Evolutionary conservation across 2,797 vertebrate genomes (phyloP).

Genomic region (Silurus lanzhouensis): DNA sequence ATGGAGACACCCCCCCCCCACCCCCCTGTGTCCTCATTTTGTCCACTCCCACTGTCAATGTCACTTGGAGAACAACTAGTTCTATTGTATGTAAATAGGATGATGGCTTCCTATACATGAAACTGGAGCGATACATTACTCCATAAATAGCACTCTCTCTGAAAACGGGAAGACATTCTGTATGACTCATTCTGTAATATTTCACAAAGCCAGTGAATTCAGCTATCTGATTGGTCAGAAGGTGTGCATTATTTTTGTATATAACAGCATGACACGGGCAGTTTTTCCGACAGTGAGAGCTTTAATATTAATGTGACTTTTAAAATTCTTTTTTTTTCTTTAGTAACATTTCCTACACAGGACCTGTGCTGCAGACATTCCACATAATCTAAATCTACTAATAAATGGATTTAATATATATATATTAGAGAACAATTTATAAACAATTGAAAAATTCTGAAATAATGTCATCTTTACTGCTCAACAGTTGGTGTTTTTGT

Average conservation of each 20-base stretch:
- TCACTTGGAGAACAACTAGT: slow-evolving; percentile 5
- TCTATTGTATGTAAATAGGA: slow-evolving; percentile 56
- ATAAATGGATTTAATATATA: background rate
- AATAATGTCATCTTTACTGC: no score
- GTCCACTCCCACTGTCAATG: slow-evolving; percentile 40
- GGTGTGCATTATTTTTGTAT: background rate
- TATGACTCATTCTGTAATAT: background rate
- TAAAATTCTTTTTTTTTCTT: background rate
- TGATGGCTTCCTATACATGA: slow-evolving; percentile 51
- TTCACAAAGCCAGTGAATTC: background rate
- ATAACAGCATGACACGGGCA: no score
- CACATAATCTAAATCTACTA: background rate
- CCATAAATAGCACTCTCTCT: slow-evolving; percentile 27
- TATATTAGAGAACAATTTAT: no score
- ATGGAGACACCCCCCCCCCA: slow-evolving; percentile 23
- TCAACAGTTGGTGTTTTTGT: no score
- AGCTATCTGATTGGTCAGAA: background rate
- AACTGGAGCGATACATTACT: slow-evolving; percentile 21
- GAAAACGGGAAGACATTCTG: slow-evolving; percentile 7
- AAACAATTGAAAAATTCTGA: no score
- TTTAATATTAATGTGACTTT: background rate
- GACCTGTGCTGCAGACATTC: no score
- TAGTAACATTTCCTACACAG: background rate
- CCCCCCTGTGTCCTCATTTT: background rate
- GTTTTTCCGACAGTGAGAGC: background rate